Evolutionary conservation across 2,888 invertebrate species (phyloP).

Genomic region (Oxytorus armatus): DNA sequence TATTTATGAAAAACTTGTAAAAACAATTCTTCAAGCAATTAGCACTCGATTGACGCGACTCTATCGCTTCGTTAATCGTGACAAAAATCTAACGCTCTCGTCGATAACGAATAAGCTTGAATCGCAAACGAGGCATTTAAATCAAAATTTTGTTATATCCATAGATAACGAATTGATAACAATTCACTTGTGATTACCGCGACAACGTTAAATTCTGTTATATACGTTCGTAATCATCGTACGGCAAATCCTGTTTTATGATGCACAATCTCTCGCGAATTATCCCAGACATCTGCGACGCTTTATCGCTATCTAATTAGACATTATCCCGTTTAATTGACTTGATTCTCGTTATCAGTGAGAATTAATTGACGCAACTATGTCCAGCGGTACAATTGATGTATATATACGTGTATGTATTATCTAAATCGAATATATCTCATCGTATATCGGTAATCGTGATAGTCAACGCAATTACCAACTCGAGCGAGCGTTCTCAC

Average conservation of each 20-base stretch:
- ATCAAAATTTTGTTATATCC: not conserved
- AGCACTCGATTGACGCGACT: too few species aligned
- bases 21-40: too few species aligned
- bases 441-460: conserved; percentile 9
- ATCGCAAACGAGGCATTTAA: too few species aligned
- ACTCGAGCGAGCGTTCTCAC: conserved; percentile 7
- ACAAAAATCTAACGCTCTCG: too few species aligned
- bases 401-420: not conserved
- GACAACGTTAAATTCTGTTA: not conserved
- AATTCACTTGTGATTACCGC: not conserved
- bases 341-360: conserved; percentile 60
- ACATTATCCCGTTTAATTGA: conserved; percentile 66
- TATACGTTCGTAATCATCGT: not conserved
- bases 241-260: not conserved
- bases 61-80: too few species aligned
- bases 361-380: conserved; percentile 42
- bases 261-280: conserved; percentile 18
- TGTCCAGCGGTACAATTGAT: not conserved
- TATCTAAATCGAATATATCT: not conserved
- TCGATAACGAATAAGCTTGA: too few species aligned
- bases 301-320: conserved; percentile 65
- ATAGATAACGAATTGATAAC: not conserved
- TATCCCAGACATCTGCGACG: conserved; percentile 45
- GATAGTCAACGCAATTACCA: conserved; percentile 29
- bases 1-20: too few species aligned